Percentiles rank a stretch among this genome's conserved stretches.
These are phyloP conservation scores for Cebus imitator DNA, from an alignment of 2,113 vertebrate species.

Conservation along the genomic window DNA sequence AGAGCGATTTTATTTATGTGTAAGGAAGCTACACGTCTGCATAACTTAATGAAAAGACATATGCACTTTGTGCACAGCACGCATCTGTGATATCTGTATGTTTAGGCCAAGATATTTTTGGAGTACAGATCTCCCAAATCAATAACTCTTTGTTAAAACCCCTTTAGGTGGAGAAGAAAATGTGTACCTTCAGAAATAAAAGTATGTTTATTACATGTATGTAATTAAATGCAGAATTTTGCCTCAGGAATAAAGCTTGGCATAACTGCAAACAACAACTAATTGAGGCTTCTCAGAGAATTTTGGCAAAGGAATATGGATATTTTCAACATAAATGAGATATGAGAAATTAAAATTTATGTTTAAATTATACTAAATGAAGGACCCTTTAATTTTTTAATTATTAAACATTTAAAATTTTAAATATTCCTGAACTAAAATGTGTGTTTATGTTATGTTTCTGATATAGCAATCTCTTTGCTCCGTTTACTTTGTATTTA, in stretches of 20 bases:
- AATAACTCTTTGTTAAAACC: slow-evolving; percentile 14
- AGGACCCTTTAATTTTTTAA: neutral
- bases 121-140: neutral
- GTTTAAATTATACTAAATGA: neutral
- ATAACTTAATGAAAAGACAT: slow-evolving; percentile 9
- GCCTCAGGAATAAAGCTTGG: neutral
- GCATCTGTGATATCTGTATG: neutral
- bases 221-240: slow-evolving; percentile 3
- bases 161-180: neutral
- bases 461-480: neutral
- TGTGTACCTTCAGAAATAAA: neutral
- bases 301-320: neutral
- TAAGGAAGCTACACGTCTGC: neutral
- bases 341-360: neutral
- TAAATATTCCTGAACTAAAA: neutral
- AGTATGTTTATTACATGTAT: neutral
- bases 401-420: neutral
- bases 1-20: slow-evolving; percentile 20
- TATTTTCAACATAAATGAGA: slow-evolving; percentile 33
- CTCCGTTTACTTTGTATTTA: neutral
- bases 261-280: neutral
- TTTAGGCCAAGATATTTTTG: neutral
- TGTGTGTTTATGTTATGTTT: neutral
- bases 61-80: neutral
- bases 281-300: neutral